Evolutionary conservation across 2,888 invertebrate species (phyloP).

Genomic region (Amphipoea lucens): DNA sequence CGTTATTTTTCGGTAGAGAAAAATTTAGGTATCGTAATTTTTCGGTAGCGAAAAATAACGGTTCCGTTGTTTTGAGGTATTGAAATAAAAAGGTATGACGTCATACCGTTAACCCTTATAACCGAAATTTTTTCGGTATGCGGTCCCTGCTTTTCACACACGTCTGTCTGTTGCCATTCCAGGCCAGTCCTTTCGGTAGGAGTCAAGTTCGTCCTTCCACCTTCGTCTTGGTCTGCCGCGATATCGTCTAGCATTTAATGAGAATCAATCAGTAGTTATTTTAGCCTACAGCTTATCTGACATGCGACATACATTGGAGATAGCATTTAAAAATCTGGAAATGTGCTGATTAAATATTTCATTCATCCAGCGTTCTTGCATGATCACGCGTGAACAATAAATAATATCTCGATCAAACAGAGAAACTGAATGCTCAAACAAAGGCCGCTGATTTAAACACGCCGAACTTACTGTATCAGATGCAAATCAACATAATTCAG

Average conservation of each 20-base stretch:
- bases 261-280: not conserved
- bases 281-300: not conserved
- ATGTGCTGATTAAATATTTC: not conserved
- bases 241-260: not conserved
- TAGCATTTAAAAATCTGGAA: conserved; percentile 2
- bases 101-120: no score
- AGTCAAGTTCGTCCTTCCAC: not conserved
- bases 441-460: conserved; percentile 52
- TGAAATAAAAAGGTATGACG: no score
- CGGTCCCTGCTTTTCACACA: no score
- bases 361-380: conserved; percentile 13
- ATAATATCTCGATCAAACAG: conserved; percentile 38
- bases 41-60: no score
- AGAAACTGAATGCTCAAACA: conserved; percentile 48
- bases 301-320: not conserved
- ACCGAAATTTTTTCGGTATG: no score
- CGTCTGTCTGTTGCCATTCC: not conserved
- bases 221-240: not conserved
- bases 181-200: not conserved
- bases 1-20: no score
- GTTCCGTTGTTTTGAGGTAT: no score
- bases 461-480: conserved; percentile 56
- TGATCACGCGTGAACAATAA: conserved; percentile 35
- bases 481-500: conserved; percentile 61
- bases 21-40: no score